phyloP scores from a whole-genome alignment of 2,797 vertebrate genomes.

The Pseudochromis fuscus region DNA sequence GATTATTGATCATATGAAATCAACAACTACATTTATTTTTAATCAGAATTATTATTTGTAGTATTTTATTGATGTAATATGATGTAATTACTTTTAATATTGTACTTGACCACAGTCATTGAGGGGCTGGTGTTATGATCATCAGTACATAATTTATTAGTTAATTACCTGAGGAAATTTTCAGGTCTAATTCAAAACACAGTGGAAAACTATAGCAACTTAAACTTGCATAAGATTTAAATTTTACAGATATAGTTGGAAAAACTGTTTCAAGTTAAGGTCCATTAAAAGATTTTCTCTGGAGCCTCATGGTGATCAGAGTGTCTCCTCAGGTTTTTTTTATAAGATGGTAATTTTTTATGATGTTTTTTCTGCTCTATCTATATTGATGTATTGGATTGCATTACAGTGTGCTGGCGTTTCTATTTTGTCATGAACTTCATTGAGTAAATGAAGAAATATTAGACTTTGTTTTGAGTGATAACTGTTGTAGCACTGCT shows the following conservation, averaged over 20 bases:
- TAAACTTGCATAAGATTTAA: background rate
- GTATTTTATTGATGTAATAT: no score
- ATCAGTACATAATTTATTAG: no score
- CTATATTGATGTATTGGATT: background rate
- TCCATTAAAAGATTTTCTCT: background rate
- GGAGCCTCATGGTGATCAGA: background rate
- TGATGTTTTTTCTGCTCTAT: background rate
- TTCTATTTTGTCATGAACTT: constrained; percentile 4
- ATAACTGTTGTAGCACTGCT: constrained; percentile 35
- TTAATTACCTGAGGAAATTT: no score
- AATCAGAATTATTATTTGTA: background rate
- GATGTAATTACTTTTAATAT: no score
- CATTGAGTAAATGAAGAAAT: constrained; percentile 21
- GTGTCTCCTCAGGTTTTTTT: background rate
- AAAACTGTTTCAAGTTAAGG: background rate
- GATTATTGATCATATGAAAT: no score
- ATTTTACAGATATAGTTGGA: background rate
- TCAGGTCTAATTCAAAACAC: no score
- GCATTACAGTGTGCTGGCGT: background rate
- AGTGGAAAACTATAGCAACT: no score
- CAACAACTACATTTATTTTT: background rate
- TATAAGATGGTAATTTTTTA: background rate
- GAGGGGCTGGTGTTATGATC: no score
- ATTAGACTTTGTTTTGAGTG: constrained; percentile 37
- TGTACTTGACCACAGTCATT: no score